These are phyloP conservation scores for Rhinoderma darwinii DNA, from an alignment of 2,113 vertebrate genomes.

Conservation along the genomic window DNA sequence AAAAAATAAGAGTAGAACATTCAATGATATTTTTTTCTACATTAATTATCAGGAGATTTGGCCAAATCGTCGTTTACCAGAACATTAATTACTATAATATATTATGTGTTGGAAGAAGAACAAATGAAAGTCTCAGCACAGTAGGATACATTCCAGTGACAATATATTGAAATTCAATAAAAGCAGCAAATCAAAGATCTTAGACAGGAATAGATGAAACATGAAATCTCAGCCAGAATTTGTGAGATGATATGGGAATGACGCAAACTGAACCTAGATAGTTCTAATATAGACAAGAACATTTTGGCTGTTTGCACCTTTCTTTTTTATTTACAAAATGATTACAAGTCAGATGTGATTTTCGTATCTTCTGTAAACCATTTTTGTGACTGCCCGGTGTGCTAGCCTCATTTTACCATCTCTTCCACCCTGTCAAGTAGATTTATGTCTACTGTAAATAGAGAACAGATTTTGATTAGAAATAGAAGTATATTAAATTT, in stretches of 20 bases:
- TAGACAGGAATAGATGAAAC: neutral
- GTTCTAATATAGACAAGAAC: neutral
- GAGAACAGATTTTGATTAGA: conserved; percentile 1
- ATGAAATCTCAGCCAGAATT: neutral
- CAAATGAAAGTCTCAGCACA: neutral
- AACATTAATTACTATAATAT: neutral
- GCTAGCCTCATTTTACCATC: neutral
- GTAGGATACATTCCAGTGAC: neutral
- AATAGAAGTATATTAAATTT: neutral
- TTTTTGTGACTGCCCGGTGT: neutral
- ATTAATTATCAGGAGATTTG: no score
- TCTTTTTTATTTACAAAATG: neutral
- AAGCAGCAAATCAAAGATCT: neutral
- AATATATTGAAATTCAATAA: neutral
- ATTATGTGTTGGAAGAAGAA: neutral
- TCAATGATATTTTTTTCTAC: no score
- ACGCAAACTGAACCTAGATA: neutral
- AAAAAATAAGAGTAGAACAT: no score
- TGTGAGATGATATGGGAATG: neutral
- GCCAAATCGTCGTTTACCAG: no score
- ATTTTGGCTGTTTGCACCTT: neutral
- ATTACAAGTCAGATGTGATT: conserved; percentile 1
- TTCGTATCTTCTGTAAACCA: neutral
- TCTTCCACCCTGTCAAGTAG: neutral
- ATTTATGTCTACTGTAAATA: neutral